Evolutionary conservation across 2,113 vertebrate genomes (phyloP).

Genomic region (Gila orcuttii): DNA sequence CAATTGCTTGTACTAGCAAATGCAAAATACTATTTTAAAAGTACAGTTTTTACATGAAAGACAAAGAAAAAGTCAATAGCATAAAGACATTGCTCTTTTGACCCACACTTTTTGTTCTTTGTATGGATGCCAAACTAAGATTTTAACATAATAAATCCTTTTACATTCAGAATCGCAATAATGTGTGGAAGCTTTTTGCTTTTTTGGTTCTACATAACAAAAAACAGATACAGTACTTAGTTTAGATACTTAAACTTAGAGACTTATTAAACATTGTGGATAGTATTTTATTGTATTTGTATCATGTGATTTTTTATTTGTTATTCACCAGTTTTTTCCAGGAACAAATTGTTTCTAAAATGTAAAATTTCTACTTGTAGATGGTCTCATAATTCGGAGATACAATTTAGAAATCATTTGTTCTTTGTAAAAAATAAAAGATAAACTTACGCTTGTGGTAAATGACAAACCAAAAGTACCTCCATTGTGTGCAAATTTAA

Average conservation of each 20-base stretch:
- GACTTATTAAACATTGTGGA: too few relatives aligned
- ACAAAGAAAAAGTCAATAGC: neutral
- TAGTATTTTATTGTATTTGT: too few relatives aligned
- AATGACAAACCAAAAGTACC: neutral
- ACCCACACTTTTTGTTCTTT: neutral
- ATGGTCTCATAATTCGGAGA: neutral
- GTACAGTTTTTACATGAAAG: slow-evolving; percentile 6
- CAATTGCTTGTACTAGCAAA: slow-evolving; percentile 7
- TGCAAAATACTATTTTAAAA: neutral
- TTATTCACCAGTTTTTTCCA: neutral
- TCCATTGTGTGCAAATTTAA: too few relatives aligned
- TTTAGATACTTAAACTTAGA: too few relatives aligned
- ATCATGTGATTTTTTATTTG: neutral
- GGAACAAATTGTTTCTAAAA: neutral
- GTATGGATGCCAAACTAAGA: neutral
- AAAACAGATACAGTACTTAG: neutral
- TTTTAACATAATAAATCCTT: neutral
- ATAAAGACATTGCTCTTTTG: neutral
- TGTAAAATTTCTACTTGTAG: neutral
- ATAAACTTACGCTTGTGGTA: neutral
- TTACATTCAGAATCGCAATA: neutral
- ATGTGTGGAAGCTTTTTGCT: neutral
- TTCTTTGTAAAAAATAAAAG: neutral
- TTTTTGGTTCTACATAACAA: neutral
- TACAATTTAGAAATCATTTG: neutral